Evolutionary conservation across 2,888 invertebrate species (phyloP), one percentile per base, ranked within the genome.

Genomic region (Glyphotaelius pellucidus): DNA sequence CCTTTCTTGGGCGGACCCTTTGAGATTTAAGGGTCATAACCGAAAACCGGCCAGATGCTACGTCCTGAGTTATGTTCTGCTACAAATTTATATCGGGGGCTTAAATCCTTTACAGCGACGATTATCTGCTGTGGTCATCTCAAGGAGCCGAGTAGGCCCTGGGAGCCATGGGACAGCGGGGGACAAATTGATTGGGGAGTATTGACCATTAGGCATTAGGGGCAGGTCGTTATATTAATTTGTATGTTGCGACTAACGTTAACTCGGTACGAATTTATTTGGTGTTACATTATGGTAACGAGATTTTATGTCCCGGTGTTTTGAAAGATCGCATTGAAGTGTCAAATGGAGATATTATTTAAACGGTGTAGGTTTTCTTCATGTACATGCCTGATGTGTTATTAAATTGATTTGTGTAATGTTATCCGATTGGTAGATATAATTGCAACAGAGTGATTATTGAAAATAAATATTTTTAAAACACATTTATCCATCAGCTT

Each of bases 21-120:
- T 92, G 93, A 93, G 93, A 93, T 93, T 93, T 93, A 93, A 93
- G 93, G 93, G 93, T 93, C 93, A 92, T 93, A 93, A 93, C 93
- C 84, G 89, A 92, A 91, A 93, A 92, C 89, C 91, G 87, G 89
- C 91, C 93, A 93, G 93, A 92, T 93, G 93, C 89, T 93, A 92
- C 93, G 90, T 67, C 90, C 92, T 93, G 93, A 93, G 93, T 93
- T 92, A 93, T 93, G 93, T 93, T 92, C 92, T 87, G 92, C 92
- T 91, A 91, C 93, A 93, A 93, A 93, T 93, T 93, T 93, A 93
- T 91, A 91, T 38, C 86, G 67, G 80, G 87, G 92, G 86, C 90
- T 79, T 92, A 92, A 91, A 89, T 89, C 92, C 91, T 93, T 91
- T 90, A 92, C 91, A 89, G 91, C 91, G 90, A 88, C 93, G 93